Evolutionary conservation across 1,140 invertebrate species (phyloP).

Genomic region (Platorchestia sp.): DNA sequence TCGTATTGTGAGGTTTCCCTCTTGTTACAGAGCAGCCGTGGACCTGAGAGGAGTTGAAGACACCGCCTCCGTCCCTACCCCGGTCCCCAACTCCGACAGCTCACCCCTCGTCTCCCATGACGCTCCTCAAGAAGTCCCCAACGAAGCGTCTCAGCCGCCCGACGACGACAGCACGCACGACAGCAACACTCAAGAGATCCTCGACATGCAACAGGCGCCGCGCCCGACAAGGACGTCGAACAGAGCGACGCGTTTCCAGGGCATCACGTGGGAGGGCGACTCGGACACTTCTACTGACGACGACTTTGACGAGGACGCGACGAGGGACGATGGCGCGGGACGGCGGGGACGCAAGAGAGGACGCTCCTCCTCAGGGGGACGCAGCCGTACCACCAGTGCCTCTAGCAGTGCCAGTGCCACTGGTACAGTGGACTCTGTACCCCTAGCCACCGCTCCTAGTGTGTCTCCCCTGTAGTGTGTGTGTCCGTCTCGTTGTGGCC

Average conservation of each 20-base stretch:
- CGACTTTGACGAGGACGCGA: not conserved
- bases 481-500: not conserved
- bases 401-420: conserved; percentile 43
- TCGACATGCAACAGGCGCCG: not conserved
- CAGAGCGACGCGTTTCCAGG: conserved; percentile 37
- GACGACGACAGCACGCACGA: not conserved
- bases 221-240: conserved; percentile 7
- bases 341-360: not conserved
- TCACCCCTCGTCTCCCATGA: not conserved
- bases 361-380: not conserved
- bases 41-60: conserved; percentile 2
- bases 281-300: conserved; percentile 36
- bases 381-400: conserved; percentile 22
- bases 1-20: not conserved
- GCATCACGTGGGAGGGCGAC: conserved; percentile 47
- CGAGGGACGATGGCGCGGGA: not conserved
- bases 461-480: not conserved
- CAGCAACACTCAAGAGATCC: not conserved
- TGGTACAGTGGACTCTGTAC: not conserved
- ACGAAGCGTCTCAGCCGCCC: not conserved
- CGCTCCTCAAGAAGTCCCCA: not conserved
- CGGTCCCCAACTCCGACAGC: not conserved
- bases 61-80: not conserved
- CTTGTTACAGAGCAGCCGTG: conserved; percentile 22
- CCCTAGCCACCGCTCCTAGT: not conserved